A percentile compares a stretch with the other conserved stretches of the same genome.
Conservation (phyloP, 2,888 invertebrate species). For the Junonia oenone region DNA sequence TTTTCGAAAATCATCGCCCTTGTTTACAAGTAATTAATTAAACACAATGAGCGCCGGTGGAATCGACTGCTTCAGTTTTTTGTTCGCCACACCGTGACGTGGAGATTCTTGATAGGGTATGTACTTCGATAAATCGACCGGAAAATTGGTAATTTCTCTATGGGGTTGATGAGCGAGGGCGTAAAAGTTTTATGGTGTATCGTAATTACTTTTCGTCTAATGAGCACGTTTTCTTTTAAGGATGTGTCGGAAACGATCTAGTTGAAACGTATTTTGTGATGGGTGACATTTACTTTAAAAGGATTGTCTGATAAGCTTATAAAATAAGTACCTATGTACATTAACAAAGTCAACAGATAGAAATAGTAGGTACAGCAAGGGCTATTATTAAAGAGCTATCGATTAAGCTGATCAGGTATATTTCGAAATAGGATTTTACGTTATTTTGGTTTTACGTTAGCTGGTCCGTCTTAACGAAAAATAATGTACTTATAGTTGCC, state of each 20-base stretch:
- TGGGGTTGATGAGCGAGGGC: conserved; percentile 37
- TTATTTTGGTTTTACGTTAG: no score
- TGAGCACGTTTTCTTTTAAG: conserved; percentile 21
- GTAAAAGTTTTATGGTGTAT: conserved; percentile 25
- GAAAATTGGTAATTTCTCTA: conserved; percentile 64
- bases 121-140: conserved; percentile 71
- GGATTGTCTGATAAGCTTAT: not conserved
- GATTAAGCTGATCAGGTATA: no score
- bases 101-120: conserved; percentile 51
- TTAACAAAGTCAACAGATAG: no score
- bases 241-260: conserved; percentile 14
- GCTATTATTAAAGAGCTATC: no score
- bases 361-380: no score
- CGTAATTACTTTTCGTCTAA: conserved; percentile 31
- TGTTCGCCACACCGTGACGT: conserved; percentile 64
- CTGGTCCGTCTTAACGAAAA: no score
- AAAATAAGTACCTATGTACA: no score
- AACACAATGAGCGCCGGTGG: conserved; percentile 56
- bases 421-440: no score
- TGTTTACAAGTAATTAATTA: conserved; percentile 78
- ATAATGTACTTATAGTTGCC: no score
- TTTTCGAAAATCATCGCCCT: conserved; percentile 75
- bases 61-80: conserved; percentile 47
- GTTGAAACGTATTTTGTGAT: conserved; percentile 3
- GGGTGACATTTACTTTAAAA: not conserved